phyloP scores from a whole-genome alignment of 2,113 vertebrate genomes.

The Datnioides undecimradiatus region DNA sequence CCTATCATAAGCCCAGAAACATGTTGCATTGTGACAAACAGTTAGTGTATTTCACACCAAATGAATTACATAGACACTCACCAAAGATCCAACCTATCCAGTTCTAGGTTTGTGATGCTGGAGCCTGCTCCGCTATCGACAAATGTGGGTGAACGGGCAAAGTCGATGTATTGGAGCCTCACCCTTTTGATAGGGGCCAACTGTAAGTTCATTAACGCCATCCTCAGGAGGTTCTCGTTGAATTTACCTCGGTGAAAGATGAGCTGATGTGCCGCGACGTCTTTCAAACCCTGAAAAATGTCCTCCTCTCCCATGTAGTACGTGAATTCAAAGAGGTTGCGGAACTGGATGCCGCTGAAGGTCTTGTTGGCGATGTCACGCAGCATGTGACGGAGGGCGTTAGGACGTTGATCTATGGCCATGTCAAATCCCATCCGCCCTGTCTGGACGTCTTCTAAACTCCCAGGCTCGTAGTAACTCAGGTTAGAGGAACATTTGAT shows the following conservation, averaged over 20 bases:
- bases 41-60: background rate
- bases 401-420: constrained; percentile 80
- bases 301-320: constrained; percentile 82
- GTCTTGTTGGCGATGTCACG: constrained; percentile 83
- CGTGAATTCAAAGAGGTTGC: constrained; percentile 88
- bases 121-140: constrained; percentile 51
- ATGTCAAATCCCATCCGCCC: constrained; percentile 84
- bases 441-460: constrained; percentile 81
- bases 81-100: constrained; percentile 84
- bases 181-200: constrained; percentile 71
- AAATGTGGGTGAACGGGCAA: constrained; percentile 84
- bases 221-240: constrained; percentile 86
- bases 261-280: constrained; percentile 71
- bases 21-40: background rate
- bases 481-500: constrained; percentile 86
- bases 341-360: constrained; percentile 82
- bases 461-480: constrained; percentile 83
- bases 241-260: constrained; percentile 89
- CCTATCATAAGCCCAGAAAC: background rate
- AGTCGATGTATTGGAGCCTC: constrained; percentile 86
- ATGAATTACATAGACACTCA: constrained; percentile 40
- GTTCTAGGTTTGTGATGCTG: constrained; percentile 72
- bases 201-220: constrained; percentile 83
- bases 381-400: constrained; percentile 77
- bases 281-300: constrained; percentile 81